Base-by-base conservation (phyloP, 1,140 invertebrate species). In the Papilio aristodemus region DNA sequence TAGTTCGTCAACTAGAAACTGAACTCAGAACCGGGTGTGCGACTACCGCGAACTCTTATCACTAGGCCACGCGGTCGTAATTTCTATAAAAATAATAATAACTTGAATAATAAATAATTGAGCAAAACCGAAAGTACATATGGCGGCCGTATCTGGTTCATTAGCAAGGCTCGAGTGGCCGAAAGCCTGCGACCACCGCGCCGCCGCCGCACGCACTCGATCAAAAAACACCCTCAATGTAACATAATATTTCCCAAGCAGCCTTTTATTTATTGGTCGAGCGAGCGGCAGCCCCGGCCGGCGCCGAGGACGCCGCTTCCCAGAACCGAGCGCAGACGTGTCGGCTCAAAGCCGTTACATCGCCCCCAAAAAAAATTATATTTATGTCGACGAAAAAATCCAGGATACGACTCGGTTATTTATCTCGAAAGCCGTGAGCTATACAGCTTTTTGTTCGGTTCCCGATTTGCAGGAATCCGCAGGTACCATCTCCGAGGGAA, bases 201-300 rank as follows among this genome's bases (percentile, higher is more conserved):
- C 71, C 68, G 71, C 75, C 71, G 69, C 76, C 78, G 79, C 81
- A 82, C 77, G 80, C 82, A 82, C 76, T 87, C 80, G 80, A 75
- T 85, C 83, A 89, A 90, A 90, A 91, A 88, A 87, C 81, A 81
- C 76, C 79, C 84, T 80, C 72, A 86, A 85, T 83, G 89, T 91
- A 91, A 91, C 85, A 89, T 88, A 91, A 91, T 91, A 91, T 91
- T 91, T 89, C 85, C 87, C 84, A 85, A 86, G 84, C 81, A 89
- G 84, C 77, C 84, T 87, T 89, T 89, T 91, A 91, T 89, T 90
- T 91, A 91, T 90, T 87, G 85, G 85, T 77, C 69, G 80, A 78
- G 73, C 67, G 74, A 73, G 37, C 62, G 70, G 71, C 73, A 64
- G 74, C 71, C 74, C 73, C 69, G 68, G 46, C 72, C 81, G 87